Evolutionary conservation across 2,888 invertebrate genomes (phyloP), one percentile per base, ranked within the genome.

Genomic region (Lamellibrachia columna): DNA sequence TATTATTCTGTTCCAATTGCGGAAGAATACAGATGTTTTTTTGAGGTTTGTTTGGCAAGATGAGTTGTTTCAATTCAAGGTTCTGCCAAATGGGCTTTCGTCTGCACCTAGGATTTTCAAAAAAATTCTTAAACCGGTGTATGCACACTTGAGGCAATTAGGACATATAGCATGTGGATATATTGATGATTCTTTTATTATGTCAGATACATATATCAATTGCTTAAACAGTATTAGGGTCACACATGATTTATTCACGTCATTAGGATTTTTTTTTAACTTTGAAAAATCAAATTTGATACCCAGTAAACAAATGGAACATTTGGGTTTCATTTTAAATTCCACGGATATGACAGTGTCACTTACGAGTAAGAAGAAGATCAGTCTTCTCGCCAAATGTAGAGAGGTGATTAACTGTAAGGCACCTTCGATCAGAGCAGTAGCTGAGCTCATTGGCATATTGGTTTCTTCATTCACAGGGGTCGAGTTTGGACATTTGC

Each of bases 381-480:
- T 3, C 15, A 75, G 6, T 22, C 11, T 15, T 2, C 15, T 75
- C n/a, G 75, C 3, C 22, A 75, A 22, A 22, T 11, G 6, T 15
- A 15, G 6, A 22, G 22, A 15, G 4, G 22, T 75, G 15, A 22
- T 75, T 6, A n/a, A 75, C 22, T 3, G n/a, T 15, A 75, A 6
- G 75, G 22, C 75, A 75, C 75, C n/a, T 75, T 22, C 22, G 75
- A 75, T 75, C 52, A 40, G 91, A 92, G 90, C 92, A 53, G 92
- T 94, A 9, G 92, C 94, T 11, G 92, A 92, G 90, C 90, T 93
- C 7, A 93, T 93, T 52, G 93, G 94, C 15, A 93, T 93, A 90
- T 6, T 94, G 75, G 93, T 94, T 1, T 93, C 93, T 4, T 52
- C 92, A n/a, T 93, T 92, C n/a, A 93, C 93, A 55, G 94, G 93